Base-by-base conservation (phyloP, 2,113 vertebrate species). In the Malurus alboscapulatus region DNA sequence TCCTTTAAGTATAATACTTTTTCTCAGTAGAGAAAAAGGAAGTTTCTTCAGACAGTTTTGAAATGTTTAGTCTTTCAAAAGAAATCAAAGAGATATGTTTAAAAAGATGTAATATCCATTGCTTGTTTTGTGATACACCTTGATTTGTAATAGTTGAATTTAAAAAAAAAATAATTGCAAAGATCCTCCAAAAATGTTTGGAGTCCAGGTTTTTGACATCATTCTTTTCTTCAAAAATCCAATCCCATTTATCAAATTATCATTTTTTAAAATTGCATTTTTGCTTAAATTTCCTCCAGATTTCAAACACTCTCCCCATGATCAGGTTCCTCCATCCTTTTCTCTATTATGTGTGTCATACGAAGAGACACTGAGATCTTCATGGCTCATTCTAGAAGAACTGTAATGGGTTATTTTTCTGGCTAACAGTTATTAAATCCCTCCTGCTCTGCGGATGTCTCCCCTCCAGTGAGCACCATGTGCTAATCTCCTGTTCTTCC, bases 401-500 rank as follows among this genome's bases (percentile, higher is more conserved):
- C 34, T 21, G 24, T 20, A 66, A 47, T 4, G 25, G 29, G n/a
- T 58, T 84, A 40, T 29, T 63, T 88, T 84, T 86, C 74, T 59
- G 42, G 36, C 55, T 63, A 58, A 25, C 5, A 66, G 57, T 63
- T 93, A 55, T 66, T 77, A 91, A 94, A 94, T 75, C 78, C 51
- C 32, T 79, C 67, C 78, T 71, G 87, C 79, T 74, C 36, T 67
- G 87, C 3, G 0, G 66, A 76, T 95, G 57, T 90, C 59, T 93
- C 84, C 89, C 89, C 84, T 82, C 42, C 89, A 85, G 84, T 89
- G 91, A 96, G 86, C 92, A 89, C 50, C 32, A 1, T 73, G 77
- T 72, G 84, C 62, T 96, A 93, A 94, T 92, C 91, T 91, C 91
- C 85, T 89, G 69, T 89, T 94, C 86, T 95, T 96, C 92, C 92